Evolutionary conservation across 2,113 vertebrate species (phyloP).

Genomic region (Rhea pennata): DNA sequence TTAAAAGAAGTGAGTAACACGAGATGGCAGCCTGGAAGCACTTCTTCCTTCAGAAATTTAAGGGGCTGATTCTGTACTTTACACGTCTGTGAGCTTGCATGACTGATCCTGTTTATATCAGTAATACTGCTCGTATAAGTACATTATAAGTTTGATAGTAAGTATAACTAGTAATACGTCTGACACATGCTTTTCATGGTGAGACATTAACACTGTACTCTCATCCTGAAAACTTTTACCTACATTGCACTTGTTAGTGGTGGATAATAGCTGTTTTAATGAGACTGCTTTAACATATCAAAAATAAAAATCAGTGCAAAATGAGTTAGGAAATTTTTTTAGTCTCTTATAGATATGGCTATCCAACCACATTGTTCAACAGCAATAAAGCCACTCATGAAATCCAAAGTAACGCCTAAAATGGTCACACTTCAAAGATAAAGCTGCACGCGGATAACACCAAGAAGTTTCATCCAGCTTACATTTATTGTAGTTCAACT

Average conservation of each 20-base stretch:
- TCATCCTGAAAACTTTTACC: neutral
- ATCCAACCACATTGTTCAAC: neutral
- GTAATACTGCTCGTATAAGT: neutral
- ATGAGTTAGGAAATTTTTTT: neutral
- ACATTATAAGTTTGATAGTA: neutral
- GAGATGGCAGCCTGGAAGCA: neutral
- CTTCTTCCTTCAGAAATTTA: neutral
- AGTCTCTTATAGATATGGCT: neutral
- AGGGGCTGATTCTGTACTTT: neutral
- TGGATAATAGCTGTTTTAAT: neutral
- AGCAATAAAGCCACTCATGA: neutral
- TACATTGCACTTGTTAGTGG: neutral
- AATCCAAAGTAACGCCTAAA: neutral
- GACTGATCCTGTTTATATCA: neutral
- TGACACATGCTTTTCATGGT: neutral
- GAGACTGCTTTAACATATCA: neutral
- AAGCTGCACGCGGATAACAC: accelerated
- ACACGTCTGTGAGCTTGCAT: neutral
- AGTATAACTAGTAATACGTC: neutral
- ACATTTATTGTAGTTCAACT: neutral
- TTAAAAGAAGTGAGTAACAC: neutral
- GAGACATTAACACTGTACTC: neutral
- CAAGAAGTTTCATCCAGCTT: neutral
- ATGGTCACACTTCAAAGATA: neutral
- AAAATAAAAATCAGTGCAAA: neutral